Percentiles rank a stretch among this genome's conserved stretches.
These are phyloP conservation scores for Chouioia cunea DNA, from an alignment of 2,888 invertebrate genomes.

Conservation along the genomic window DNA sequence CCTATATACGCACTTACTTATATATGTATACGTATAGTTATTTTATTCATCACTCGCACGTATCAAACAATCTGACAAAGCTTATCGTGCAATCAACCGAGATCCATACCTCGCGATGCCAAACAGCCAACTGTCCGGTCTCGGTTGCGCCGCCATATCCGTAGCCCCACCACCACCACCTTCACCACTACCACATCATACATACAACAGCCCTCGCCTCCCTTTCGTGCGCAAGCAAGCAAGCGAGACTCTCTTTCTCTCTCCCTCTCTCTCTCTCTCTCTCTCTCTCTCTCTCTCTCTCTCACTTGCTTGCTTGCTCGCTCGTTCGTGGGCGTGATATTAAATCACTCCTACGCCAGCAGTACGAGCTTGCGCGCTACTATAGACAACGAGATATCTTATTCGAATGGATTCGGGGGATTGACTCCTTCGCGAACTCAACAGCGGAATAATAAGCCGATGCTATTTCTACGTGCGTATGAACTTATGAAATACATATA, in stretches of 20 bases:
- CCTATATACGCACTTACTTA: too few species aligned
- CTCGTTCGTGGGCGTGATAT: conserved; percentile 64
- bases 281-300: conserved; percentile 44
- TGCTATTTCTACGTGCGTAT: background rate
- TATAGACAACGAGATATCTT: background rate
- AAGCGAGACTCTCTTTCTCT: conserved; percentile 37
- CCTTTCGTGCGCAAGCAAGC: conserved; percentile 18
- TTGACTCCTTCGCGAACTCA: too few species aligned
- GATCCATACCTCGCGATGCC: conserved; percentile 60
- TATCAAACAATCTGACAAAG: background rate
- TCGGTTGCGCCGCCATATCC: conserved; percentile 62
- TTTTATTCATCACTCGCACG: too few species aligned
- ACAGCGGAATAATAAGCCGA: too few species aligned
- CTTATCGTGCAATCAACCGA: background rate
- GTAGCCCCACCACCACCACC: conserved; percentile 58
- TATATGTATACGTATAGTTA: too few species aligned
- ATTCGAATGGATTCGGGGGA: too few species aligned
- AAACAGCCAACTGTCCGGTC: conserved; percentile 66
- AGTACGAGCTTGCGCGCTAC: conserved; percentile 8
- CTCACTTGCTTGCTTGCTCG: conserved; percentile 11
- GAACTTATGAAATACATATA: too few species aligned
- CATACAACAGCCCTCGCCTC: conserved; percentile 38
- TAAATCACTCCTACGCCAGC: conserved; percentile 61
- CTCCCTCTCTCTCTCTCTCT: conserved; percentile 46
- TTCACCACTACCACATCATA: conserved; percentile 33